Base-by-base conservation (phyloP, 2,888 invertebrate species). In the Calameuta filiformis region DNA sequence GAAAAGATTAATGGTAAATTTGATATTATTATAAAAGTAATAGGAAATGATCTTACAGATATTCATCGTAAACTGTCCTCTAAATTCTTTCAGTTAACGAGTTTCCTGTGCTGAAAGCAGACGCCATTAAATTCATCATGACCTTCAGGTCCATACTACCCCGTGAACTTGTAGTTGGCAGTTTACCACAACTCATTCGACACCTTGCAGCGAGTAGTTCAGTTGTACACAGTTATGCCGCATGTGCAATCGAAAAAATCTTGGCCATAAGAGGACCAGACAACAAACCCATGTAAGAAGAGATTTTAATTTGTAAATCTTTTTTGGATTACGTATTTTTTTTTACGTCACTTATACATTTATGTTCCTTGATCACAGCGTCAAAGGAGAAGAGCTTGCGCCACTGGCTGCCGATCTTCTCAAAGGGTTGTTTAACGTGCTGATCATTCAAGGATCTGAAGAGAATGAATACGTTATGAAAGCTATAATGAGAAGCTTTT, bases 391-490 rank as follows among this genome's bases (percentile, higher is more conserved):
- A 33, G 93, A 94, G 79, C 91, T 98, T 68, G 92, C 93, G 68
- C 95, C 96, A 0, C 92, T 96, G 81, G 94, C 96, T 3, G 93
- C 93, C 37, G 93, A 94, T 76, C 92, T 98, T 75, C 93, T 99
- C 15, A 93, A 93, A 11, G 95, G 95, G 77, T 93, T 99, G 37
- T 97, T 99, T 91, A 92, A 92, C 1, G 94, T 96, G 31, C 93
- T 99, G 77, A 94, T 95, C 11, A 92, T 94, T 82, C 94, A 94
- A 1, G 95, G 95, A 4, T 96, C 97, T 0, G 94, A 95, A 83
- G 98, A 99, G 92, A 99, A 99, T 91, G 99, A 99, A 92, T 99
- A 99, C 90, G 95, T 97, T 11, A 99, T 99, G 98, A 99, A 98
- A 94, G 98, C 98, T 3, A 95, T 99, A n/a, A 97, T 99, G 95